Base-by-base conservation (phyloP, 2,888 invertebrate species). In the Brachyopa scutellaris region DNA sequence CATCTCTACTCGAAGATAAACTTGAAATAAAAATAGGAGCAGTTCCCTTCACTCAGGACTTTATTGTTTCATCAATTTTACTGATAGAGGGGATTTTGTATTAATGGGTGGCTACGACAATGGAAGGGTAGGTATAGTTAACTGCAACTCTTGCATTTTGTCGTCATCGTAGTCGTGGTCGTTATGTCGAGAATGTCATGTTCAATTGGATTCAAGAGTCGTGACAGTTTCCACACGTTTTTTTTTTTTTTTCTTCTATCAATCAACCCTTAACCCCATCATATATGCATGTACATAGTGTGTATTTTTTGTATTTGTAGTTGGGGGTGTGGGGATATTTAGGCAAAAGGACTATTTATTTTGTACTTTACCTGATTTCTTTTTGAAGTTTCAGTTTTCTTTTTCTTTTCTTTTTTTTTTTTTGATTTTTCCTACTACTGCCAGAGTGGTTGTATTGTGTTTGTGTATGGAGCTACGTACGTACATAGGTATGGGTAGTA, bases 141-240 rank as follows among this genome's bases (percentile, higher is more conserved):
- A 74, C 61, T 66, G 59, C 21, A 67, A 67, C 79, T 73, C 47
- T 73, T 73, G 38, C 59, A 61, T 42, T 69, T 29, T 38, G 57
- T 57, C 49, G 42, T 57, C 51, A 45, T 66, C 21, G 53, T 53
- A 15, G 26, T 49, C 55, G 9, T 53, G 8, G 17, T 11, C 33
- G 49, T 51, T 53, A 36, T 51, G 29, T 61, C 31, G 55, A 38
- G 62, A 69, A 76, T 64, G 69, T 59, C 69, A 80, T 80, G 69
- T 76, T 80, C 76, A 80, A 80, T 80, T 70, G 76, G 67, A 74
- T 62, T 69, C 62, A 62, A 69, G 55, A 62, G 57, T 62, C 36
- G 40, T 45, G 23, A 42, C 42, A 62, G 49, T 62, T 49, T 33
- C 26, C 15, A 51, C 6, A 62, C 26, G 11, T 40, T n/a, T 23